Evolutionary conservation across 1,140 invertebrate genomes (phyloP).

Genomic region (Nephotettix cincticeps): DNA sequence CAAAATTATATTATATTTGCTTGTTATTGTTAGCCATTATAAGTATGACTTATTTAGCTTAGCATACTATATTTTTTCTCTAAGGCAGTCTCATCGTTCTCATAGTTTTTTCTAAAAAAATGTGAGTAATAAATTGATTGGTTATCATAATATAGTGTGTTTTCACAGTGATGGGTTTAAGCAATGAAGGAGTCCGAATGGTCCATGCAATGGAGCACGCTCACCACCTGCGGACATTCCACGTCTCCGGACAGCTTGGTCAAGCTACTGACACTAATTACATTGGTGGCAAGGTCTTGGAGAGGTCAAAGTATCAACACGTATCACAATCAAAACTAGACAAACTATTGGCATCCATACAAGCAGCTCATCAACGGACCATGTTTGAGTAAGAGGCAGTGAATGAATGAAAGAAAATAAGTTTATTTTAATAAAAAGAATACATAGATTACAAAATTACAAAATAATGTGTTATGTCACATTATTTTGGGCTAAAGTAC

Average conservation of each 20-base stretch:
- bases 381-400: slow-evolving; percentile 79
- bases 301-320: slow-evolving; percentile 69
- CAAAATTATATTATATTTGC: neutral
- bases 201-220: slow-evolving; percentile 53
- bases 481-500: too few species aligned
- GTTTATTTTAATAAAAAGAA: too few species aligned
- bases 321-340: slow-evolving; percentile 66
- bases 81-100: neutral
- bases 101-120: neutral
- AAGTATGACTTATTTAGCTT: neutral
- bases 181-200: slow-evolving; percentile 55
- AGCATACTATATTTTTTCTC: too few species aligned
- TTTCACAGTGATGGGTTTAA: slow-evolving; percentile 67
- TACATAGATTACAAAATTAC: too few species aligned
- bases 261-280: slow-evolving; percentile 74
- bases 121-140: neutral
- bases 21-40: neutral
- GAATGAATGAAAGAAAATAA: too few species aligned
- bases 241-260: slow-evolving; percentile 76
- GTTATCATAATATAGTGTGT: slow-evolving; percentile 37
- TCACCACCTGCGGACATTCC: slow-evolving; percentile 65
- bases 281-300: slow-evolving; percentile 67
- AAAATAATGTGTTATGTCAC: too few species aligned
- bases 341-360: slow-evolving; percentile 68
- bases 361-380: slow-evolving; percentile 76